Conservation (phyloP, 2,113 vertebrate species). For the Larimichthys crocea region DNA sequence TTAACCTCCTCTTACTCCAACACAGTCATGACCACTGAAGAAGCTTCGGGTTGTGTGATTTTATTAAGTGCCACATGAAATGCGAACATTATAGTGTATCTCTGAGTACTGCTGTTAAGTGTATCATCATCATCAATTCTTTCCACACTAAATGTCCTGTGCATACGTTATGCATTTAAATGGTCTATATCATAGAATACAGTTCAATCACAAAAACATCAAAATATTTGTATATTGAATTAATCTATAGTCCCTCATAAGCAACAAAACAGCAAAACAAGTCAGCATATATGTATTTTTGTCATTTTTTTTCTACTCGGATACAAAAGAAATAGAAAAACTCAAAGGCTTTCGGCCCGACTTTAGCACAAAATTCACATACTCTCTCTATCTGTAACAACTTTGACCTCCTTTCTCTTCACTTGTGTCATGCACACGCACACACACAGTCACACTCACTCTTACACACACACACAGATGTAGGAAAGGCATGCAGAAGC, state of each 20-base stretch:
- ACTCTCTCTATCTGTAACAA: slow-evolving; percentile 35
- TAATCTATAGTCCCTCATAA: slow-evolving; percentile 69
- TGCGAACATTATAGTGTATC: slow-evolving; percentile 68
- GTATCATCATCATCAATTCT: slow-evolving; percentile 50
- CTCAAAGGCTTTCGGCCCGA: slow-evolving; percentile 43
- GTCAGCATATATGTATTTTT: slow-evolving; percentile 43
- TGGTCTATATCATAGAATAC: slow-evolving; percentile 66
- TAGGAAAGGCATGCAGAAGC: slow-evolving; percentile 46
- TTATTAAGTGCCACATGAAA: slow-evolving; percentile 79
- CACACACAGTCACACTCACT: neutral
- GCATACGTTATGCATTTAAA: slow-evolving; percentile 66
- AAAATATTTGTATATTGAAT: slow-evolving; percentile 67
- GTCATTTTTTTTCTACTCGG: slow-evolving; percentile 45
- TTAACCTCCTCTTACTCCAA: slow-evolving; percentile 9
- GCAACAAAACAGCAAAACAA: slow-evolving; percentile 66
- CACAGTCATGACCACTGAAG: slow-evolving; percentile 27
- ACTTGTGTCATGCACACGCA: neutral
- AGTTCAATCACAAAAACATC: slow-evolving; percentile 72
- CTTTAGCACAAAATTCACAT: slow-evolving; percentile 48
- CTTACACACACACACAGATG: slow-evolving; percentile 10
- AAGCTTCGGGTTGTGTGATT: slow-evolving; percentile 70
- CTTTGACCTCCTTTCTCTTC: neutral
- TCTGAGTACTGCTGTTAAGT: slow-evolving; percentile 63
- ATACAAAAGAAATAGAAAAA: slow-evolving; percentile 68
- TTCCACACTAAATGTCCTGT: slow-evolving; percentile 66